A percentile compares a stretch with the other conserved stretches of the same genome.
Conservation (phyloP, 2,797 vertebrate genomes). For the Betta splendens region DNA sequence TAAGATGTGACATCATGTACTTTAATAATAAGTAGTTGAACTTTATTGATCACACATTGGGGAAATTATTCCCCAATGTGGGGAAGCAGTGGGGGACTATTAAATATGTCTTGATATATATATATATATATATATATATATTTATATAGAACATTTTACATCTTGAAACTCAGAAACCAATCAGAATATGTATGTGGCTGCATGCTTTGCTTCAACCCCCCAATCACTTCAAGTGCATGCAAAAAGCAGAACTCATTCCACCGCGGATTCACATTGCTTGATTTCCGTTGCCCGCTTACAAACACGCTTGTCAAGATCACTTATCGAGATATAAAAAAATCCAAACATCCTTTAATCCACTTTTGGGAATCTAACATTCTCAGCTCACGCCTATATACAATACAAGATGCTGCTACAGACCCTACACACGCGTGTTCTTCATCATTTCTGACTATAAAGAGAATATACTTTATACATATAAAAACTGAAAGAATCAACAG, state of each 20-base stretch:
- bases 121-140: too few relatives aligned
- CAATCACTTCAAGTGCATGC: neutral
- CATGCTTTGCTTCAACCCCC: conserved; percentile 1
- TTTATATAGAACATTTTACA: too few relatives aligned
- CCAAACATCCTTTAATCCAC: conserved; percentile 41
- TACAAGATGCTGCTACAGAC: too few relatives aligned
- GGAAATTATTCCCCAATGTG: too few relatives aligned
- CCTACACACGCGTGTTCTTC: too few relatives aligned
- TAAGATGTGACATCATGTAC: conserved; percentile 33
- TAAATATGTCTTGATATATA: too few relatives aligned
- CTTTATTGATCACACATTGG: too few relatives aligned
- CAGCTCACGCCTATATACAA: conserved; percentile 6
- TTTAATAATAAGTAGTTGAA: conserved; percentile 24
- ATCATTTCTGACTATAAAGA: conserved; percentile 1
- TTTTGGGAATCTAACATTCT: conserved; percentile 41
- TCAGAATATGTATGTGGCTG: neutral
- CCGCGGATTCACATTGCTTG: too few relatives aligned
- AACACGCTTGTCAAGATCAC: conserved; percentile 57
- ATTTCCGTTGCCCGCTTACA: conserved; percentile 17
- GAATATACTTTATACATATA: too few relatives aligned
- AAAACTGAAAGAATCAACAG: too few relatives aligned
- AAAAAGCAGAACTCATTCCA: too few relatives aligned
- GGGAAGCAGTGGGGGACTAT: too few relatives aligned
- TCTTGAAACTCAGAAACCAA: neutral
- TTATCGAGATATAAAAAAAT: conserved; percentile 39